Base-by-base conservation (phyloP, 1,140 invertebrate genomes). In the Pemphigus obesinymphae region DNA sequence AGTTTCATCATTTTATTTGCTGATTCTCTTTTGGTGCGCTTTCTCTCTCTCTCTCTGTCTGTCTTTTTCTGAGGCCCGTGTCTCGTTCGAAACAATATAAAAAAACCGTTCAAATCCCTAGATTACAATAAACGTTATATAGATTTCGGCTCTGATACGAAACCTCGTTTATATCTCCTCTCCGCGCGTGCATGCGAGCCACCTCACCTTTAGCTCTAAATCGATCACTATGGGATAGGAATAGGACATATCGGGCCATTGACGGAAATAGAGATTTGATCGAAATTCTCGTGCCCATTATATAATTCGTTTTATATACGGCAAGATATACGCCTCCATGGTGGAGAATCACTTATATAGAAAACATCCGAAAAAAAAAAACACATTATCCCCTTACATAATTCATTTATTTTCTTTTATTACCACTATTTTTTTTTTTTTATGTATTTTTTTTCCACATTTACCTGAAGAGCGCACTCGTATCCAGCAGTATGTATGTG, bases 1-100 rank as follows among this genome's bases (percentile, higher is more conserved):
- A 43, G 58, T 63, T 80, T 80, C 76, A 63, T 80, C 76, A 63
- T 80, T 80, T 80, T 80, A 78, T 78, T 73, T 73, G 43, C 70
- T 73, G 45, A 48, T 73, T 73, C 45, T 50, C 70, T 10, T 48
- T 73, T 26, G 53, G 34, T 20, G 34, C 37, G 29, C 73, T 76
- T 31, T 40, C 13, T 55, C 45, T 23, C 13, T 75, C 48, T 37
- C 37, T 43, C 73, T 58, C 50, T n/a, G n/a, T 58, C 48, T n/a
- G 29, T 75, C n/a, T n/a, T n/a, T n/a, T n/a, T n/a, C n/a, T n/a
- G n/a, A n/a, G n/a, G n/a, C n/a, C n/a, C n/a, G n/a, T n/a, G n/a
- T n/a, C 50, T 37, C 40, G 53, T 80, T 55, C 55, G 40, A 80
- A 80, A 80, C 55, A 80, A 63, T 80, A 80, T 55, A 76, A 80